Conservation (phyloP, 2,888 invertebrate genomes). For the Tridacna gigas region DNA sequence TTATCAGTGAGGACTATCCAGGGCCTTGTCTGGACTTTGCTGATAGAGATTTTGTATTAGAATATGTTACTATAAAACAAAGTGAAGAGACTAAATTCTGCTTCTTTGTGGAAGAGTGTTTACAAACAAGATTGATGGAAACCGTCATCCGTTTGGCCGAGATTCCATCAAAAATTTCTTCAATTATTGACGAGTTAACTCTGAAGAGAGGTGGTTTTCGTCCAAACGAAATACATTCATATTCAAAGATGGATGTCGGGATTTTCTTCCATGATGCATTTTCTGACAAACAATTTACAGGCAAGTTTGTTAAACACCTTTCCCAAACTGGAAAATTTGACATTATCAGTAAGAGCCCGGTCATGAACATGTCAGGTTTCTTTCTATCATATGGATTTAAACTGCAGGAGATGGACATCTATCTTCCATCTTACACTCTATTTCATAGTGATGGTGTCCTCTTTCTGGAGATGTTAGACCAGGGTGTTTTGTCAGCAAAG, state of each 20-base stretch:
- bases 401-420: not conserved
- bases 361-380: slow-evolving; percentile 33
- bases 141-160: not conserved
- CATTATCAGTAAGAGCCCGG: not conserved
- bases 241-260: slow-evolving; percentile 17
- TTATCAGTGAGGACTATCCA: slow-evolving; percentile 38
- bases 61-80: slow-evolving; percentile 35
- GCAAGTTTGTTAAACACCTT: slow-evolving; percentile 22
- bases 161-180: not conserved
- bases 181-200: not conserved
- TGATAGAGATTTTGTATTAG: slow-evolving; percentile 35
- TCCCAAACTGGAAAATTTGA: not conserved
- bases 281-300: slow-evolving; percentile 6
- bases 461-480: slow-evolving; percentile 11
- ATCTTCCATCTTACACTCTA: slow-evolving; percentile 16
- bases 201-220: slow-evolving; percentile 15
- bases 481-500: not conserved
- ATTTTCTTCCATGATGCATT: slow-evolving; percentile 28
- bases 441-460: not conserved
- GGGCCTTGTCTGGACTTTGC: slow-evolving; percentile 34
- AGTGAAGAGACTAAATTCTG: slow-evolving; percentile 17
- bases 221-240: slow-evolving; percentile 2
- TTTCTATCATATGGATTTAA: slow-evolving; percentile 35
- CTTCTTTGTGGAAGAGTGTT: slow-evolving; percentile 28
- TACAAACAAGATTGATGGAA: slow-evolving; percentile 3